phyloP scores from a whole-genome alignment of 1,140 invertebrate species.

The Drosophila nikananu region DNA sequence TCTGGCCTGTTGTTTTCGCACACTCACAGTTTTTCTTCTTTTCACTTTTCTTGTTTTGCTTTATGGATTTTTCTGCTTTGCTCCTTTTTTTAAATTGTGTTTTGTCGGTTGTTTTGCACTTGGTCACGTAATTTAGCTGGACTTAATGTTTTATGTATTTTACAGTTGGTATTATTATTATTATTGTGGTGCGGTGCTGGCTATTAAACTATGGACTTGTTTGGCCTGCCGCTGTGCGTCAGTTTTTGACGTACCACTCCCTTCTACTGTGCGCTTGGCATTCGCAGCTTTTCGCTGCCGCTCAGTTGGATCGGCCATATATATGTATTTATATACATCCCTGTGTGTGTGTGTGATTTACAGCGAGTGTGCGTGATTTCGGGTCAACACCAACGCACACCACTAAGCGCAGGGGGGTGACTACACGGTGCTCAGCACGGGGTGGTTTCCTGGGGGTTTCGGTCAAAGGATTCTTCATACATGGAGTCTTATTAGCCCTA shows the following conservation, averaged over 20 bases:
- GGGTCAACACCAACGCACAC: constrained; percentile 70
- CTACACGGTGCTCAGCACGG: constrained; percentile 16
- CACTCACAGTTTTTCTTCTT: constrained; percentile 25
- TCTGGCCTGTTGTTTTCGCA: constrained; percentile 62
- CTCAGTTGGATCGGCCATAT: constrained; percentile 66
- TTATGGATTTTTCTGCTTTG: constrained; percentile 11
- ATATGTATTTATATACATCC: constrained; percentile 3
- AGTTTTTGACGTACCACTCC: constrained; percentile 86
- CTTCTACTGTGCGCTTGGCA: constrained; percentile 77
- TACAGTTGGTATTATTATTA: constrained; percentile 46
- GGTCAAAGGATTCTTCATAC: constrained; percentile 15
- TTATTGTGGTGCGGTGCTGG: constrained; percentile 42
- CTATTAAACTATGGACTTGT: constrained; percentile 70
- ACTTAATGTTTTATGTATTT: constrained; percentile 60
- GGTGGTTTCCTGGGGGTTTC: constrained; percentile 17
- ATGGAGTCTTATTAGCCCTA: neutral
- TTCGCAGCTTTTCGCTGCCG: constrained; percentile 74
- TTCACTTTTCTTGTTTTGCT: constrained; percentile 21
- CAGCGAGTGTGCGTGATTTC: constrained; percentile 83
- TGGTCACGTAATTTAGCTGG: constrained; percentile 26
- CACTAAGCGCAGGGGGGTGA: constrained; percentile 26
- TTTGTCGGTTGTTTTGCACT: constrained; percentile 40
- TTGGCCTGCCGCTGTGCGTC: constrained; percentile 84
- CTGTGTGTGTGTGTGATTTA: constrained; percentile 73
- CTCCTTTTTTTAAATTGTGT: neutral